Evolutionary conservation across 2,113 vertebrate species (phyloP).

Genomic region (Malurus cyaneus): DNA sequence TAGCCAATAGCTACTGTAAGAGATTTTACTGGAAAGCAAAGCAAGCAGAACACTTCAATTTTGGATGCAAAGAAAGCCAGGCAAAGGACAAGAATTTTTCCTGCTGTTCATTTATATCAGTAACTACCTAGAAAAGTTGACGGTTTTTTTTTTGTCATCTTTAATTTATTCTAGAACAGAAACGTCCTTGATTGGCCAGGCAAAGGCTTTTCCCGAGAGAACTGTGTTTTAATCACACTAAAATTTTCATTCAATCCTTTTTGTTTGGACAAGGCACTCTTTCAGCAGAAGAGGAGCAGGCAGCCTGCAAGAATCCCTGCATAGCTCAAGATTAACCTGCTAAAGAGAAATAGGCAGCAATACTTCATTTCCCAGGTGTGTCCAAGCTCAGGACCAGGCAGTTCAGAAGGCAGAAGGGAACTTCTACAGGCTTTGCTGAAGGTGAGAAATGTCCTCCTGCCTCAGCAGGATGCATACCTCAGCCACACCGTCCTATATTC

Average conservation of each 20-base stretch:
- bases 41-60: background rate
- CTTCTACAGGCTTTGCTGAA: background rate
- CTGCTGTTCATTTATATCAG: background rate
- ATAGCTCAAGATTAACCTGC: rapidly evolving
- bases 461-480: background rate
- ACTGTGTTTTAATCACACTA: background rate
- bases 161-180: background rate
- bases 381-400: background rate
- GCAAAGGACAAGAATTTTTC: background rate
- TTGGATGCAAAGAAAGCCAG: background rate
- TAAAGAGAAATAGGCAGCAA: background rate
- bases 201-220: background rate
- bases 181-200: background rate
- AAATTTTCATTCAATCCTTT: background rate
- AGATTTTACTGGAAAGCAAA: background rate
- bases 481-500: background rate
- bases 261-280: background rate
- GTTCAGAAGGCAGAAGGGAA: background rate
- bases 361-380: background rate
- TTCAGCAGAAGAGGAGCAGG: background rate
- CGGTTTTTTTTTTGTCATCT: background rate
- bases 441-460: background rate
- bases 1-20: background rate
- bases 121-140: background rate
- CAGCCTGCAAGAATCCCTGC: background rate